Evolutionary conservation across 53 echinoderm and acorn worm genomes (phyloP), one percentile per base, ranked within the genome.

Genomic region (Actinopyga echinites): DNA sequence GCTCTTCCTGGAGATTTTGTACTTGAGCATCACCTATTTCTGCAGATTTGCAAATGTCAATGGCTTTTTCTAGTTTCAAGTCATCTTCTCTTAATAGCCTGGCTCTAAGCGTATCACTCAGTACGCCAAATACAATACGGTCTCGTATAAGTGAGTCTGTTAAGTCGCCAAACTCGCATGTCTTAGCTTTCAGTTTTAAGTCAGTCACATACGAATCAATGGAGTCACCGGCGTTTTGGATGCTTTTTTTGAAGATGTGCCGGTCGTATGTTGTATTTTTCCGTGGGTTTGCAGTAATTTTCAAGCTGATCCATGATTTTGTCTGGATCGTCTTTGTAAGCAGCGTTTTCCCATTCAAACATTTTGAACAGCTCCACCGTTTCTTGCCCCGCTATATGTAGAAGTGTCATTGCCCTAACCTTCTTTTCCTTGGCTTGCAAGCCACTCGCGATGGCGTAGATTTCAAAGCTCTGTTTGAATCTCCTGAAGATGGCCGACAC

Each of bases 231-330:
- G 23, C 66, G 24, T 56, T 25, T 68, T 86, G 79, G 42, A 22
- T 63, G 31, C 69, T 49, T 43, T 56, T 65, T 24, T 79, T 86
- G 33, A 86, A 65, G 55, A 63, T n/a, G 54, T 79, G 75, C 33
- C 67, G 29, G 15, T 86, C 86, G 53, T 66, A 86, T 43, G 61
- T 65, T 29, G 79, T 65, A 37, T 86, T 86, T 22, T 67, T 79
- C 25, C 34, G 79, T 61, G 67, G 75, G 57, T 8, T 22, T 20
- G 32, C 68, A 80, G 42, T 86, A 60, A 6, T 8, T 60, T 28
- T 60, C 23, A 0, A 60, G 28, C 15, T 60, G 0, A 11, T 60
- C 60, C 1, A 6, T 60, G 28, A 60, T 28, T 60, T 8, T 60
- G 60, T 60, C 60, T 60, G 28, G 0, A 25, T 0, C 28, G 6